phyloP scores from a whole-genome alignment of 2,888 invertebrate species.

The Sesia apiformis region DNA sequence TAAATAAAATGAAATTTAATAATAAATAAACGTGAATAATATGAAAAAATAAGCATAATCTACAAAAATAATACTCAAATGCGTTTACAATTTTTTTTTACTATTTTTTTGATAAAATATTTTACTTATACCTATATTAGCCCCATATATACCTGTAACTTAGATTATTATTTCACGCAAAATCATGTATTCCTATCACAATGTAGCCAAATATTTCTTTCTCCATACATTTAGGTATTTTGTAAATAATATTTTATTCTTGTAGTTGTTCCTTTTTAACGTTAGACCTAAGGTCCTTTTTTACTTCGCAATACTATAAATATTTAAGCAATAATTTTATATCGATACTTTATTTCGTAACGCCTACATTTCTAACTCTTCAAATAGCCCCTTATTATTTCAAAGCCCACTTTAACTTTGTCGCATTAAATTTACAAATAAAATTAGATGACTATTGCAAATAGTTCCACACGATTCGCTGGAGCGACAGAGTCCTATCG shows the following conservation, averaged over 20 bases:
- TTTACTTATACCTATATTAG: conserved; percentile 11
- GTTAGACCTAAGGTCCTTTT: conserved; percentile 63
- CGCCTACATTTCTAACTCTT: conserved; percentile 22
- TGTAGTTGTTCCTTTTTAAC: conserved; percentile 61
- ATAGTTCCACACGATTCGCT: not conserved
- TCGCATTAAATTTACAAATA: not conserved
- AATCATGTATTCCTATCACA: conserved; percentile 58
- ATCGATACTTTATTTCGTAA: conserved; percentile 25
- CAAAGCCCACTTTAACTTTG: not conserved
- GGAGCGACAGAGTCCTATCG: conserved; percentile 29
- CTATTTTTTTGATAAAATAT: conserved; percentile 18
- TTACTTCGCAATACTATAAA: conserved; percentile 66
- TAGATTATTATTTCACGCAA: conserved; percentile 39
- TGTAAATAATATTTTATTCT: conserved; percentile 69
- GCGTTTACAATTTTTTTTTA: conserved; percentile 49
- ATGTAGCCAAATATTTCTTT: conserved; percentile 72
- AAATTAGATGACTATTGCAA: not conserved
- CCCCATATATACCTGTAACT: conserved; percentile 33
- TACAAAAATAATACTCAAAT: conserved; percentile 57
- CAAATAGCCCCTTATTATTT: conserved; percentile 1
- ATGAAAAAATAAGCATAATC: conserved; percentile 46
- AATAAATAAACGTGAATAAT: conserved; percentile 20
- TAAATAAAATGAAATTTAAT: conserved; percentile 32
- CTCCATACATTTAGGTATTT: conserved; percentile 48
- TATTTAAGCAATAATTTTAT: conserved; percentile 68